A percentile compares a stretch with the other conserved stretches of the same genome.
These are phyloP conservation scores for Boleophthalmus pectinirostris DNA, from an alignment of 2,113 vertebrate species.

Conservation along the genomic window DNA sequence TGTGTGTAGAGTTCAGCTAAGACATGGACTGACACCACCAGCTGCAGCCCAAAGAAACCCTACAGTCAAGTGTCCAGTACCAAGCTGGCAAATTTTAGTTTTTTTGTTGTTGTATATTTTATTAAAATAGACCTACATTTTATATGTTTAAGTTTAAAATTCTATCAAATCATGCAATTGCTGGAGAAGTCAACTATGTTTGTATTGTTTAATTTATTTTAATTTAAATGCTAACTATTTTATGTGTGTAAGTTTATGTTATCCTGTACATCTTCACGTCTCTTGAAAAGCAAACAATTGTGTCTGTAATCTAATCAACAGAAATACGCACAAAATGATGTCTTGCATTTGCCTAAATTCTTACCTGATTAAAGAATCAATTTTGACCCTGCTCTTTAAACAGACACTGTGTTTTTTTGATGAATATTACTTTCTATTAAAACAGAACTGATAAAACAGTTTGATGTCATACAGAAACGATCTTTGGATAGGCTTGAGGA, in stretches of 20 bases:
- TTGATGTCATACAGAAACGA: not conserved
- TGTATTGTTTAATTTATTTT: not conserved
- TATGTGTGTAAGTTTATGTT: not conserved
- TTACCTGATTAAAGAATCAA: not conserved
- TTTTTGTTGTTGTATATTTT: not conserved
- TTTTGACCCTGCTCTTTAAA: not conserved
- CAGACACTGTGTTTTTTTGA: not conserved
- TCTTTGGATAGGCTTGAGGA: slow-evolving; percentile 19
- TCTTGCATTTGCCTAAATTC: not conserved
- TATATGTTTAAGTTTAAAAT: not conserved
- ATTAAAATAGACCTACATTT: not conserved
- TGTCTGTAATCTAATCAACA: not conserved
- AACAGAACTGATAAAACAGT: not conserved
- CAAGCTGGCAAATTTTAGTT: not conserved
- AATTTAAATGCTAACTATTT: not conserved
- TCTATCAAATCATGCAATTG: not conserved
- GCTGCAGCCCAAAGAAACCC: slow-evolving; percentile 27
- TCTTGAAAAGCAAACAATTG: not conserved
- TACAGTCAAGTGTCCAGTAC: slow-evolving; percentile 13
- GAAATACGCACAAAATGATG: not conserved
- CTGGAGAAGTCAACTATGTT: not conserved
- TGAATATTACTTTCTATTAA: not conserved
- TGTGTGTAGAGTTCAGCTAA: slow-evolving; percentile 10
- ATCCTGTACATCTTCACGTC: not conserved
- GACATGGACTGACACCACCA: slow-evolving; percentile 38